Evolutionary conservation across 2,888 invertebrate genomes (phyloP).

Genomic region (Drosophila kuntzei): DNA sequence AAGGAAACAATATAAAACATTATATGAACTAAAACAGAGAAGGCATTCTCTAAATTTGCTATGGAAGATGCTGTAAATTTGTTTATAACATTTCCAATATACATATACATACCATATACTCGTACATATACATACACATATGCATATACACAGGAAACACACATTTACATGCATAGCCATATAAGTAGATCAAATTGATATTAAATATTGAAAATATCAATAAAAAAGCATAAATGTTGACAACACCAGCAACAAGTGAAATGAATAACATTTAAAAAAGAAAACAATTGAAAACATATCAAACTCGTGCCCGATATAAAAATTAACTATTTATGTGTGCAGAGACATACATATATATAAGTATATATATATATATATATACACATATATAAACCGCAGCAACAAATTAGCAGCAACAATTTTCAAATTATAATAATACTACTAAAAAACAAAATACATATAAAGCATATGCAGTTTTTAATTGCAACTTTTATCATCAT

Average conservation of each 20-base stretch:
- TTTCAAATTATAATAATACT: slow-evolving; percentile 55
- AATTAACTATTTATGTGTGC: slow-evolving; percentile 64
- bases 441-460: slow-evolving; percentile 21
- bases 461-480: slow-evolving; percentile 55
- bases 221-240: slow-evolving; percentile 19
- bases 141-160: slow-evolving; percentile 26
- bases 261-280: slow-evolving; percentile 42
- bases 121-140: slow-evolving; percentile 47
- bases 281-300: slow-evolving; percentile 85
- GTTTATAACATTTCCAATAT: slow-evolving; percentile 60
- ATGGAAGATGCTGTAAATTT: slow-evolving; percentile 63
- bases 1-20: slow-evolving; percentile 17
- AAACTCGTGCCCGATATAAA: slow-evolving; percentile 85
- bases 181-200: slow-evolving; percentile 77
- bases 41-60: slow-evolving; percentile 18
- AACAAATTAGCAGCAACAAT: slow-evolving; percentile 68
- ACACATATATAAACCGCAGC: slow-evolving; percentile 49
- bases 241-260: slow-evolving; percentile 40
- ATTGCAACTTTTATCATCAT: slow-evolving; percentile 56
- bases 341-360: slow-evolving; percentile 49
- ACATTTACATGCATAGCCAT: slow-evolving; percentile 40
- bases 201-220: slow-evolving; percentile 75
- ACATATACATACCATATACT: slow-evolving; percentile 51
- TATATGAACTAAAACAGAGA: slow-evolving; percentile 19
- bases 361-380: slow-evolving; percentile 51